phyloP scores from a whole-genome alignment of 2,888 invertebrate species.

The Acleris holmiana region DNA sequence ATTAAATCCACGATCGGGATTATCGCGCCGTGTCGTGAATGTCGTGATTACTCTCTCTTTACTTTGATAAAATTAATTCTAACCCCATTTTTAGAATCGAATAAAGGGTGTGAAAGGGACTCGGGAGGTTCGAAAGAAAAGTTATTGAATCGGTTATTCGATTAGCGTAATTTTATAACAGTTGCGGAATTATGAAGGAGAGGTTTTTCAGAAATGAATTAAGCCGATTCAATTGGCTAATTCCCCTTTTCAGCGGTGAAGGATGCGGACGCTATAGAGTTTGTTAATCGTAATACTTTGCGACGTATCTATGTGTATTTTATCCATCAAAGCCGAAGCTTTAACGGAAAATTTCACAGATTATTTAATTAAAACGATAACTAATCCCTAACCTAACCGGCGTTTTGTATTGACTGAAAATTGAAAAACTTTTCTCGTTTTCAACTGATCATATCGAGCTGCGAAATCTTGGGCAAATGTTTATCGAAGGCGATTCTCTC shows the following conservation, averaged over 20 bases:
- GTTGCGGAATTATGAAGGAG: conserved; percentile 15
- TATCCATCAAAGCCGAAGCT: conserved; percentile 11
- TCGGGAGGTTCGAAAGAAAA: conserved; percentile 16
- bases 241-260: neutral
- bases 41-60: conserved; percentile 35
- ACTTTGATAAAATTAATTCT: conserved; percentile 32
- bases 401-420: conserved; percentile 69
- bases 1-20: conserved; percentile 66
- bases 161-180: conserved; percentile 33
- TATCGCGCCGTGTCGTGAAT: conserved; percentile 47
- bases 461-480: conserved; percentile 74
- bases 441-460: conserved; percentile 69
- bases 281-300: neutral
- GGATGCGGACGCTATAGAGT: neutral
- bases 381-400: conserved; percentile 62
- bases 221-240: conserved; percentile 1
- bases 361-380: conserved; percentile 66
- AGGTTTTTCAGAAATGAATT: conserved; percentile 17
- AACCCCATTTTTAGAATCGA: conserved; percentile 31
- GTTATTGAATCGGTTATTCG: conserved; percentile 35
- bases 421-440: conserved; percentile 82
- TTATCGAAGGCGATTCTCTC: conserved; percentile 55
- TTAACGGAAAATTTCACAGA: conserved; percentile 41
- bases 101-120: conserved; percentile 32
- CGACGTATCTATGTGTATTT: conserved; percentile 3